A percentile compares a stretch with the other conserved stretches of the same genome.
These are phyloP conservation scores for Scyliorhinus canicula DNA, from an alignment of 2,797 vertebrate species.

Conservation along the genomic window DNA sequence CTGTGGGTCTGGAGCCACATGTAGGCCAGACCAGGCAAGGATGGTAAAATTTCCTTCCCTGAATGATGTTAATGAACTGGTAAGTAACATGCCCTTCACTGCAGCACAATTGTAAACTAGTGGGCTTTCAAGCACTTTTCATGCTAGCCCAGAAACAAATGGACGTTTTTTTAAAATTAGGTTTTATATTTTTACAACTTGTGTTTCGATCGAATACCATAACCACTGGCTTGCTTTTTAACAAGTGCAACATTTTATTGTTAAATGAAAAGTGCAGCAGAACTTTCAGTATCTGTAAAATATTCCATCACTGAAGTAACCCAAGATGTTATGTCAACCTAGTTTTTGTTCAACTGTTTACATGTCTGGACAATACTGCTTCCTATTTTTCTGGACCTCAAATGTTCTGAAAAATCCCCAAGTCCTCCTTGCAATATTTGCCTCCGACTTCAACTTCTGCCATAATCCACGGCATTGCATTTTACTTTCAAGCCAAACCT, in stretches of 20 bases:
- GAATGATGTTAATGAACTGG: no score
- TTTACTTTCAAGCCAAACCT: not conserved
- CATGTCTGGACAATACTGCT: not conserved
- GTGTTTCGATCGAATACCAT: not conserved
- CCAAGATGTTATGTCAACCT: not conserved
- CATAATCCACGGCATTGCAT: not conserved
- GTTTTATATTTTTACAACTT: not conserved
- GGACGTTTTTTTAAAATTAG: not conserved
- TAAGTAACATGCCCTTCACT: no score
- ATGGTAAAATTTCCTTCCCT: not conserved
- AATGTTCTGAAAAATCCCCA: not conserved
- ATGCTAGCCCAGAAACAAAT: not conserved
- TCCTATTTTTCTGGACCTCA: not conserved
- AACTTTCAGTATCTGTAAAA: not conserved
- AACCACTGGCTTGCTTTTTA: not conserved
- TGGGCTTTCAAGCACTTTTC: not conserved
- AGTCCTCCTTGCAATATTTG: not conserved
- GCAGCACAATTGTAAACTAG: not conserved
- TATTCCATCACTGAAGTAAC: not conserved
- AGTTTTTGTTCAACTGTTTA: not conserved
- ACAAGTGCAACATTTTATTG: not conserved
- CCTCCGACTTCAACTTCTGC: not conserved
- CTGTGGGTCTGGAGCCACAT: no score
- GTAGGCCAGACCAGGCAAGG: no score
- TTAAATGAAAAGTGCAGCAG: not conserved